Evolutionary conservation across 2,888 invertebrate genomes (phyloP).

Genomic region (Oscheius sp.): DNA sequence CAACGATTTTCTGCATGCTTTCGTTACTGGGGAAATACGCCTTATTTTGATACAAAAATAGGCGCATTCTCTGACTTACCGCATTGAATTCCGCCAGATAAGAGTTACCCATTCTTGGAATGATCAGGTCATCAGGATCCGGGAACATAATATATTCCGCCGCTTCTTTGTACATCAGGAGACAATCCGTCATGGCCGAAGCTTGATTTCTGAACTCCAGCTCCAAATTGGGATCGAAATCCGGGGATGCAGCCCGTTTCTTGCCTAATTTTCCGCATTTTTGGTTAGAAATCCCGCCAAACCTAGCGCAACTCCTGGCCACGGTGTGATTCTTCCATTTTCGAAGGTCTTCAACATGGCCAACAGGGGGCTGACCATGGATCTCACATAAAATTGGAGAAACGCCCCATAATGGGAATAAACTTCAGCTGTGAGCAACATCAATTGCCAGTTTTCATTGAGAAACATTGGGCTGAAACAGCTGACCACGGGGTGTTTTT

Average conservation of each 20-base stretch:
- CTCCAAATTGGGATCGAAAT: conserved; percentile 64
- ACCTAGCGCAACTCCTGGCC: conserved; percentile 59
- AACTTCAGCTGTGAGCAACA: conserved; percentile 61
- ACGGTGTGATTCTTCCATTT: conserved; percentile 56
- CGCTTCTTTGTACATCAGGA: conserved; percentile 65
- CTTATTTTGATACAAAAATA: no score
- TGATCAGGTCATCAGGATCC: conserved; percentile 63
- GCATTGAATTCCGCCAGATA: conserved; percentile 61
- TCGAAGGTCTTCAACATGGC: conserved; percentile 48
- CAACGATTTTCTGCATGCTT: no score
- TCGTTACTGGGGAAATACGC: neutral
- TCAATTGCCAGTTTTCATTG: conserved; percentile 69
- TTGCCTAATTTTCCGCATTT: no score
- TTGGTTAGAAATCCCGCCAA: no score
- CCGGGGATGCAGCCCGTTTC: conserved; percentile 43
- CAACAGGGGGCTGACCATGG: conserved; percentile 63
- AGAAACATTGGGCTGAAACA: conserved; percentile 69
- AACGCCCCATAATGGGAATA: conserved; percentile 67
- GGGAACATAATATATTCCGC: conserved; percentile 61
- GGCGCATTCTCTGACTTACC: no score
- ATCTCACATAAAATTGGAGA: conserved; percentile 67
- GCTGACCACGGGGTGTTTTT: conserved; percentile 56
- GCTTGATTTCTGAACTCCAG: conserved; percentile 70
- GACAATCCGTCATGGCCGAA: conserved; percentile 68
- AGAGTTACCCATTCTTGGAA: conserved; percentile 56